A percentile compares a stretch with the other conserved stretches of the same genome.
Conservation (phyloP, 2,797 vertebrate species). For the Pseudochirops corinnae region DNA sequence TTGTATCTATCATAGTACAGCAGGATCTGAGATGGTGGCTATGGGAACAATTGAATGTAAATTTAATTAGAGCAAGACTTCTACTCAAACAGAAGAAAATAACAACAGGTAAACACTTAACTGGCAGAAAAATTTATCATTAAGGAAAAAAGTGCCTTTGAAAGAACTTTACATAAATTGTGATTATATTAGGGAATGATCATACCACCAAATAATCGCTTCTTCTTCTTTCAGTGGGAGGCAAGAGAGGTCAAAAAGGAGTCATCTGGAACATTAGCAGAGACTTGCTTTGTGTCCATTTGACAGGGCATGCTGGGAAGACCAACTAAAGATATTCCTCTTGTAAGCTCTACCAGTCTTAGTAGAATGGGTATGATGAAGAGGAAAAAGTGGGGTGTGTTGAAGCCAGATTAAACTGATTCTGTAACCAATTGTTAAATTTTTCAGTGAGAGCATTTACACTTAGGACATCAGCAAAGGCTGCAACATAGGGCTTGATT, state of each 20-base stretch:
- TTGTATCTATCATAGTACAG: not conserved
- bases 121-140: not conserved
- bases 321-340: not conserved
- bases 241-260: not conserved
- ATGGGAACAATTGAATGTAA: not conserved
- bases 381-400: not conserved
- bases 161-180: not conserved
- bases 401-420: not conserved
- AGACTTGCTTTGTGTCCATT: not conserved
- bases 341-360: not conserved
- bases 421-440: not conserved
- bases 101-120: not conserved
- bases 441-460: not conserved
- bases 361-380: not conserved
- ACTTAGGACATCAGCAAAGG: not conserved
- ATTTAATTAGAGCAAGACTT: not conserved
- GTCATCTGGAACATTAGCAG: not conserved
- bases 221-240: not conserved
- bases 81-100: not conserved
- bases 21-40: not conserved
- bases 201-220: not conserved
- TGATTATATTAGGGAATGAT: not conserved
- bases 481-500: not conserved
- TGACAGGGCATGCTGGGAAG: not conserved
- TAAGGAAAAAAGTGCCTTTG: not conserved